Percentiles rank a stretch among this genome's conserved stretches.
phyloP scores from a whole-genome alignment of 2,888 invertebrate species.

The Cybosia mesomella region DNA sequence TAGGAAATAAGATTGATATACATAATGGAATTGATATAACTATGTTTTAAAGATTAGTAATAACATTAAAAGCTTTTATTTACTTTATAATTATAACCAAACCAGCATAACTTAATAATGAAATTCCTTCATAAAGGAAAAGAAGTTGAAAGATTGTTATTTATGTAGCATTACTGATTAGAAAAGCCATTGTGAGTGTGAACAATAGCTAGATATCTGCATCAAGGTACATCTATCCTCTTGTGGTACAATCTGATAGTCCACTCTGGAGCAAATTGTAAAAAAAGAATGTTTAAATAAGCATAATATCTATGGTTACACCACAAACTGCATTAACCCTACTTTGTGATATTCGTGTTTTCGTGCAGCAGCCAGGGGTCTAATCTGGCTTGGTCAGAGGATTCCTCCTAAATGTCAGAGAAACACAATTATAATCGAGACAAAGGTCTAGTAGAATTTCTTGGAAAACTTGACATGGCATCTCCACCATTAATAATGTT shows the following conservation, averaged over 20 bases:
- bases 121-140: constrained; percentile 21
- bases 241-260: neutral
- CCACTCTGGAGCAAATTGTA: neutral
- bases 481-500: no score
- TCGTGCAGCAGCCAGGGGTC: neutral
- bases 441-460: neutral
- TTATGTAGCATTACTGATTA: constrained; percentile 30
- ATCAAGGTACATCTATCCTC: constrained; percentile 7
- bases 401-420: neutral
- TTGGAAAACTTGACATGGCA: no score
- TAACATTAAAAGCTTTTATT: constrained; percentile 14
- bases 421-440: neutral
- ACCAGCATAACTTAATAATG: constrained; percentile 14
- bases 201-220: constrained; percentile 21
- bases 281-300: neutral
- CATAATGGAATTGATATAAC: constrained; percentile 32
- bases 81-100: constrained; percentile 5
- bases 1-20: constrained; percentile 29
- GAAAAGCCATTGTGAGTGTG: constrained; percentile 23
- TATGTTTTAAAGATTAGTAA: constrained; percentile 14
- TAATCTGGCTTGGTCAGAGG: neutral
- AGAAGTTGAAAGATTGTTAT: constrained; percentile 26
- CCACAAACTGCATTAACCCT: neutral
- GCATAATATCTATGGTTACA: neutral
- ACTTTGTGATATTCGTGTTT: neutral